Evolutionary conservation across 2,797 vertebrate genomes (phyloP).

Genomic region (Avahi laniger): DNA sequence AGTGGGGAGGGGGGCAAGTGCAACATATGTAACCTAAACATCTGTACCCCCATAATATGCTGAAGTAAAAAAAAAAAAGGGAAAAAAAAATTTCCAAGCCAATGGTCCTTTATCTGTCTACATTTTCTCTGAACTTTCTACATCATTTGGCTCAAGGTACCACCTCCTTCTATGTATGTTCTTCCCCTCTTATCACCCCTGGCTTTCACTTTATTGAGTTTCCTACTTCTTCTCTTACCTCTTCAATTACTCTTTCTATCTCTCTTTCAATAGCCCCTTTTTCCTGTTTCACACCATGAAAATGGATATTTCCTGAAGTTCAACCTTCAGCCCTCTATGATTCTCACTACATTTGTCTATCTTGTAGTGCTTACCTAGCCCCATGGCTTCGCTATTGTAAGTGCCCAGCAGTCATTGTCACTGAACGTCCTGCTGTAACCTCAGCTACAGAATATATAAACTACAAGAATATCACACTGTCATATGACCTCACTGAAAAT

Average conservation of each 20-base stretch:
- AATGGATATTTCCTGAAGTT: background rate
- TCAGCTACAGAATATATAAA: background rate
- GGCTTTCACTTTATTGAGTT: background rate
- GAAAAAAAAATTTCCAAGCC: background rate
- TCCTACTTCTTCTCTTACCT: background rate
- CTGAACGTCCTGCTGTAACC: background rate
- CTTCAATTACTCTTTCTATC: background rate
- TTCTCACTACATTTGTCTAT: background rate
- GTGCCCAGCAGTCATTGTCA: background rate
- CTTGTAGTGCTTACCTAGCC: background rate
- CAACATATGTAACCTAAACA: too few species aligned
- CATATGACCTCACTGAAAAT: background rate
- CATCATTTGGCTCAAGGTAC: background rate
- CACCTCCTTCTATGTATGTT: background rate
- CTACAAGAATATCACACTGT: background rate
- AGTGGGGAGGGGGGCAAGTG: too few species aligned
- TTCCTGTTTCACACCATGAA: background rate
- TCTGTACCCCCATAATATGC: too few species aligned
- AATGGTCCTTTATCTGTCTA: background rate
- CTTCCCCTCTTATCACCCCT: background rate
- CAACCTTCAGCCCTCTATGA: background rate
- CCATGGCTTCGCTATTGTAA: background rate
- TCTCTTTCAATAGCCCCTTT: background rate
- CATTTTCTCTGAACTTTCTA: background rate
- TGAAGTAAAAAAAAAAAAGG: too few species aligned